phyloP scores from a whole-genome alignment of 2,113 vertebrate genomes.

The Corvus cornix region DNA sequence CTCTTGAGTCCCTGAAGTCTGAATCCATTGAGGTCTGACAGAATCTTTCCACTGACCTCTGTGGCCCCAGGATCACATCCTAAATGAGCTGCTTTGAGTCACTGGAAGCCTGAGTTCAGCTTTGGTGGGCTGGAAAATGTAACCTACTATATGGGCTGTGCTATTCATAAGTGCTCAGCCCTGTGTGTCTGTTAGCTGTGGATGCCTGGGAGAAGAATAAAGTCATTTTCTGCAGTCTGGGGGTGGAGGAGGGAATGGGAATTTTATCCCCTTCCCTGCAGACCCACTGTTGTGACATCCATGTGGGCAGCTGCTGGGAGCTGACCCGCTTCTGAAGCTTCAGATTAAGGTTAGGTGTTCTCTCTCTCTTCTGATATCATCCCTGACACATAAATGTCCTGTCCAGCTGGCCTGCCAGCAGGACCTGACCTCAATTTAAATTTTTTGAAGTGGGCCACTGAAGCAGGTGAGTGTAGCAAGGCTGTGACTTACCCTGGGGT shows the following conservation, averaged over 20 bases:
- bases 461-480: neutral
- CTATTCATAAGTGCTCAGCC: neutral
- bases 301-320: neutral
- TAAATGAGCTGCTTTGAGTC: slow-evolving; percentile 45
- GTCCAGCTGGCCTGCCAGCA: neutral
- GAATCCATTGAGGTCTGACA: slow-evolving; percentile 4
- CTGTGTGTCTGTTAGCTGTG: neutral
- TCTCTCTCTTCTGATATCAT: neutral
- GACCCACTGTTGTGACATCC: neutral
- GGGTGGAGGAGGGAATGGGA: slow-evolving; percentile 20
- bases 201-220: slow-evolving; percentile 42
- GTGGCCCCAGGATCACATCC: neutral
- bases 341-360: neutral
- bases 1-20: neutral
- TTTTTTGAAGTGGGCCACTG: neutral
- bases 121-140: slow-evolving; percentile 62
- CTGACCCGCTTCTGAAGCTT: neutral
- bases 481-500: neutral
- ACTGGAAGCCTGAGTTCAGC: slow-evolving; percentile 3
- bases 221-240: slow-evolving; percentile 28
- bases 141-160: slow-evolving; percentile 19
- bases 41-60: slow-evolving; percentile 35
- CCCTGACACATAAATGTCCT: neutral
- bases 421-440: neutral
- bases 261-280: neutral